Percentiles rank a stretch among this genome's conserved stretches.
phyloP scores from a whole-genome alignment of 2,797 vertebrate species.

The Taeniopygia guttata region DNA sequence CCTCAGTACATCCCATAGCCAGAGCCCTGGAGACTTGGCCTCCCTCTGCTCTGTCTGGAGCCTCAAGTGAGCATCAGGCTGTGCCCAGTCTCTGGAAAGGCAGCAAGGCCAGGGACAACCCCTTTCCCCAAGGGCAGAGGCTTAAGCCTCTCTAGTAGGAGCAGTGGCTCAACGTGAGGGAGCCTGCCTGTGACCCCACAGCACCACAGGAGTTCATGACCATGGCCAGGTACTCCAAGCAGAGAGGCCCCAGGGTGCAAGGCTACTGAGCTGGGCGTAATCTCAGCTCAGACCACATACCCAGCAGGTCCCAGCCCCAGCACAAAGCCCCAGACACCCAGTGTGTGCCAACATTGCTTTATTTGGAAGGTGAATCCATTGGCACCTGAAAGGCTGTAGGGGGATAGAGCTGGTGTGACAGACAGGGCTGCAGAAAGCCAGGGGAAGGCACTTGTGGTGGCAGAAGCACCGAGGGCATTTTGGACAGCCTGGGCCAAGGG shows the following conservation, averaged over 20 bases:
- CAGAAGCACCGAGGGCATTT: background rate
- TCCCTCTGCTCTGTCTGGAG: background rate
- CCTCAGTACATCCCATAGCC: background rate
- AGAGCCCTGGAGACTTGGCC: background rate
- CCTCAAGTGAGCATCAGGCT: background rate
- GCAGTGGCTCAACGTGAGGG: background rate
- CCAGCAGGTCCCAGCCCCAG: background rate
- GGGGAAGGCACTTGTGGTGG: slow-evolving; percentile 5
- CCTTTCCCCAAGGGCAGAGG: background rate
- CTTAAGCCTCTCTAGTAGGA: background rate
- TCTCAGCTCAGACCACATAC: background rate
- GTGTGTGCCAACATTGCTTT: background rate
- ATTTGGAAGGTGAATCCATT: slow-evolving; percentile 29
- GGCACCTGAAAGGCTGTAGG: background rate
- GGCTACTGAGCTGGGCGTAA: background rate
- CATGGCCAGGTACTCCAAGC: background rate
- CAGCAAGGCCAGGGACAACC: background rate
- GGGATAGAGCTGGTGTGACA: background rate
- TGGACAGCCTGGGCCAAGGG: background rate
- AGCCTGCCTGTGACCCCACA: background rate
- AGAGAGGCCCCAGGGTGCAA: background rate
- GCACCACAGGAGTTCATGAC: background rate
- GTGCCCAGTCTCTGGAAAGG: background rate
- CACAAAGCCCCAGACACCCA: background rate
- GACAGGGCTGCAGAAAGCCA: background rate